Conservation (phyloP, 1,140 invertebrate genomes). For the Forficula auricularia region DNA sequence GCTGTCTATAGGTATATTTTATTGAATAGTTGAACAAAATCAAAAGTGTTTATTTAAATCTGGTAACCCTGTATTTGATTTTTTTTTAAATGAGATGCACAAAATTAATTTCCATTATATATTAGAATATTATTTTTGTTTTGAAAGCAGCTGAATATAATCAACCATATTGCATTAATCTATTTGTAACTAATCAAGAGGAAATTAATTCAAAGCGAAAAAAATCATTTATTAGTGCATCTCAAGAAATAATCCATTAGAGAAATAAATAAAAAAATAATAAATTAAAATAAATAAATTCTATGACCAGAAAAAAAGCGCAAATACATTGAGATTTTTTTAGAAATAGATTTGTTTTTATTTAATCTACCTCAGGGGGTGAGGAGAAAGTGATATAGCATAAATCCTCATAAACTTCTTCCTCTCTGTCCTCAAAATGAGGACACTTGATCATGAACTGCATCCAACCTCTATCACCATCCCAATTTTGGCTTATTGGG, state of each 20-base stretch:
- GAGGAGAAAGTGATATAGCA: conserved; percentile 66
- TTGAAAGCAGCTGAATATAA: not conserved
- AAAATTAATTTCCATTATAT: not conserved
- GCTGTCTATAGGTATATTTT: too few relatives aligned
- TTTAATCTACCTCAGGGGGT: conserved; percentile 18
- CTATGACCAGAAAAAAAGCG: too few relatives aligned
- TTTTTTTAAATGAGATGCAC: not conserved
- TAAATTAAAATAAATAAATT: not conserved
- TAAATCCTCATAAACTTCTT: conserved; percentile 73
- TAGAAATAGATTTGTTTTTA: too few relatives aligned
- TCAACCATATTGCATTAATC: not conserved
- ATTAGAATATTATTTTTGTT: too few relatives aligned
- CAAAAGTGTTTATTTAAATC: too few relatives aligned
- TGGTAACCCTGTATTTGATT: too few relatives aligned
- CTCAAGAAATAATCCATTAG: too few relatives aligned
- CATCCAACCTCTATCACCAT: conserved; percentile 27
- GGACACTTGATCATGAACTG: conserved; percentile 42
- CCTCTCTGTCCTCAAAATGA: conserved; percentile 43
- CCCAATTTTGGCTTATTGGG: conserved; percentile 8
- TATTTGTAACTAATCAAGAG: not conserved
- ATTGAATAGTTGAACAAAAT: too few relatives aligned
- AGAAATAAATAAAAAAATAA: conserved; percentile 3
- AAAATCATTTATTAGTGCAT: too few relatives aligned
- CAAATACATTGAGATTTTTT: too few relatives aligned
- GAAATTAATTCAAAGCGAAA: too few relatives aligned